Evolutionary conservation across 1,140 invertebrate genomes (phyloP).

Genomic region (Eriosoma lanigerum): DNA sequence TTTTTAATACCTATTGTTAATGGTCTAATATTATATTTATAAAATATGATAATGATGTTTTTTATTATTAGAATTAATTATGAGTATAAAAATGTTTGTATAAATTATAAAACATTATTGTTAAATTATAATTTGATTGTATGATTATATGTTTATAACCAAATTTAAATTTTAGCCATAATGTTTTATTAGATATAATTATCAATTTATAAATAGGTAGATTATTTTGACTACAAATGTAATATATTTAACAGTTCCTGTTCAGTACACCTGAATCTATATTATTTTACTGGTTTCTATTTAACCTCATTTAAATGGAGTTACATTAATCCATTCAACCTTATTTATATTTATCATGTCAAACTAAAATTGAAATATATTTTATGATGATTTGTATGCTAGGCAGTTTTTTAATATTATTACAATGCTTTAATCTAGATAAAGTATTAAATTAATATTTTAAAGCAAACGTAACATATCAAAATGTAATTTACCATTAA

Average conservation of each 20-base stretch:
- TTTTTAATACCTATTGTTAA: no score
- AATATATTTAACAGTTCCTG: neutral
- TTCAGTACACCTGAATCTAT: neutral
- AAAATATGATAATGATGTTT: no score
- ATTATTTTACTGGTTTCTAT: neutral
- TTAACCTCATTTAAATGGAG: neutral
- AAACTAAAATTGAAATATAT: constrained; percentile 1
- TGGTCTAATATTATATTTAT: no score
- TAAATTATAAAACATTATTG: no score
- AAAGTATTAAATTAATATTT: neutral
- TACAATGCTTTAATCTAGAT: neutral
- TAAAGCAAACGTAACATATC: neutral
- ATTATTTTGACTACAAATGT: neutral
- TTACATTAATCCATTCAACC: neutral
- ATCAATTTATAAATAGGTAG: no score
- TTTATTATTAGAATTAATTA: no score
- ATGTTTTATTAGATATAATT: no score
- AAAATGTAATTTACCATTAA: neutral
- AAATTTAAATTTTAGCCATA: no score
- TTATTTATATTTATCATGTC: neutral
- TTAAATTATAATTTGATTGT: no score
- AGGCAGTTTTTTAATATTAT: neutral
- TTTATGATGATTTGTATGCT: neutral
- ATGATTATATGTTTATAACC: no score
- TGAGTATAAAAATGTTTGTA: no score